A percentile compares a stretch with the other conserved stretches of the same genome.
Conservation (phyloP, 2,888 invertebrate species). For the Stegana nigrithorax region DNA sequence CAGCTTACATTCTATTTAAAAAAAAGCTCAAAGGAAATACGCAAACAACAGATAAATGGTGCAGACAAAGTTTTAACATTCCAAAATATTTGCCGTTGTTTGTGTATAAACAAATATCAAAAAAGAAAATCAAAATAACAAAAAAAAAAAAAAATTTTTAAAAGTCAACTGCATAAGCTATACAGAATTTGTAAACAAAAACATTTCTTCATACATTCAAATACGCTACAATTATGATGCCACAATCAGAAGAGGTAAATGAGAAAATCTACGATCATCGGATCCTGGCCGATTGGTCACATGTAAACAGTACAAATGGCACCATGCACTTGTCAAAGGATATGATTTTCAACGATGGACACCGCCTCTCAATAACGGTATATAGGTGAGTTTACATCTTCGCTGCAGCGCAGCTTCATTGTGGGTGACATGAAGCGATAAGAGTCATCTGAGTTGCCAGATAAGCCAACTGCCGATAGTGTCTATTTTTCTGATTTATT, state of each 20-base stretch:
- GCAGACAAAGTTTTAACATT: no score
- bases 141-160: not conserved
- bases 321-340: slow-evolving; percentile 70
- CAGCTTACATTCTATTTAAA: not conserved
- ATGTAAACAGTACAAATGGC: slow-evolving; percentile 62
- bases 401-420: no score
- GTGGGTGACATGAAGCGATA: no score
- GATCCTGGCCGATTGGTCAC: slow-evolving; percentile 64
- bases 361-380: slow-evolving; percentile 83
- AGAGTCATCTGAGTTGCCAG: no score
- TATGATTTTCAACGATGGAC: slow-evolving; percentile 89
- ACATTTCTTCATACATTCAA: not conserved
- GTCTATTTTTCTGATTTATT: not conserved
- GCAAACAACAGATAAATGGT: no score
- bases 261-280: slow-evolving; percentile 67
- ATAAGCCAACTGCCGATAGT: not conserved
- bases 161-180: not conserved
- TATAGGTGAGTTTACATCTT: slow-evolving; percentile 75
- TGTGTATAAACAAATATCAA: not conserved
- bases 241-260: slow-evolving; percentile 50
- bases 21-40: not conserved
- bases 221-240: slow-evolving; percentile 38
- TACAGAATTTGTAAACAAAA: not conserved
- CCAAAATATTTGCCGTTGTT: not conserved
- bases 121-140: not conserved